These are phyloP conservation scores for Arvicanthis niloticus DNA, from an alignment of 2,113 vertebrate species.

Conservation along the genomic window DNA sequence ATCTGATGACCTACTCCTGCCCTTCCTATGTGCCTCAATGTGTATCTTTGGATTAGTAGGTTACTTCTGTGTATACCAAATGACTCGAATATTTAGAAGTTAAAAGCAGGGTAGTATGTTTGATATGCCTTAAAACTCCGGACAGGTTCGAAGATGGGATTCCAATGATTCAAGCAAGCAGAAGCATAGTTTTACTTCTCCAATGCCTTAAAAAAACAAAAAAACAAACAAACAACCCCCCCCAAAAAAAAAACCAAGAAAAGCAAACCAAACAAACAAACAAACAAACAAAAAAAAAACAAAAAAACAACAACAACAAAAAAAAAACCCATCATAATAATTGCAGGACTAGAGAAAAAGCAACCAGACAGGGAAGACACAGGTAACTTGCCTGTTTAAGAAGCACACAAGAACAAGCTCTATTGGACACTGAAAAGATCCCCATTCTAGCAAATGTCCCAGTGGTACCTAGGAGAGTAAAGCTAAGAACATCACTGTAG, in stretches of 20 bases:
- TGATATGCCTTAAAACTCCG: constrained; percentile 48
- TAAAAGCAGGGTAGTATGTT: constrained; percentile 38
- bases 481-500: background rate
- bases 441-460: constrained; percentile 24
- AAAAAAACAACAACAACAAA: background rate
- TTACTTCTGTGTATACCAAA: constrained; percentile 48
- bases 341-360: background rate
- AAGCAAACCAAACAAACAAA: background rate
- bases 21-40: background rate
- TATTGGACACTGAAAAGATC: background rate
- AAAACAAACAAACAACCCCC: background rate
- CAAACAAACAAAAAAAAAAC: background rate
- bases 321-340: background rate
- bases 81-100: constrained; percentile 11
- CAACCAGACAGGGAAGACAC: background rate
- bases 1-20: background rate
- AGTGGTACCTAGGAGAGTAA: background rate
- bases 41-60: constrained; percentile 65
- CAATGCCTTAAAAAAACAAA: background rate
- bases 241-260: too few relatives aligned
- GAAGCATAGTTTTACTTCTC: background rate
- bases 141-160: constrained; percentile 8
- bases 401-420: background rate
- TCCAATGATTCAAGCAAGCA: constrained; percentile 45
- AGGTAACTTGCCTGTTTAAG: background rate